Percentiles rank a stretch among this genome's conserved stretches.
Evolutionary conservation across 2,113 vertebrate species (phyloP).

Genomic region (Cochlearius cochlearius): DNA sequence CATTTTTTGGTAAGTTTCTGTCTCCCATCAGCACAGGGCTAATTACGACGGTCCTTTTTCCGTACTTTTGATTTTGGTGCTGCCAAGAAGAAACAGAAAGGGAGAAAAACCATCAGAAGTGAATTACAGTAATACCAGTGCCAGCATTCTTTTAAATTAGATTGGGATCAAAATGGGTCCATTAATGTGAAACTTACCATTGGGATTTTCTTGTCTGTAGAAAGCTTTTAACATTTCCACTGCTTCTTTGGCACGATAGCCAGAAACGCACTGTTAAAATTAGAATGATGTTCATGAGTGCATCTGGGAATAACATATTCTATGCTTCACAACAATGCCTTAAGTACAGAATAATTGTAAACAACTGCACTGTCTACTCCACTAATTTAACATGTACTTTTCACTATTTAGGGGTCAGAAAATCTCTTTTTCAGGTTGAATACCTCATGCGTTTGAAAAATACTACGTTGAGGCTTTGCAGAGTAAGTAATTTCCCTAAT

Average conservation of each 20-base stretch:
- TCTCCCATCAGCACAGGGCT: neutral
- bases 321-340: neutral
- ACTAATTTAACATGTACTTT: neutral
- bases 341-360: neutral
- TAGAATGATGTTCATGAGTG: neutral
- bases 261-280: slow-evolving; percentile 82
- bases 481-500: neutral
- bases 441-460: neutral
- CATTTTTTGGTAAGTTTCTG: neutral
- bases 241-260: slow-evolving; percentile 89
- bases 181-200: slow-evolving; percentile 76
- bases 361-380: neutral
- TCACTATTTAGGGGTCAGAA: neutral
- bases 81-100: slow-evolving; percentile 60
- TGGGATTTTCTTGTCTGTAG: slow-evolving; percentile 97
- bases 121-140: neutral
- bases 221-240: slow-evolving; percentile 92
- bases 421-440: neutral
- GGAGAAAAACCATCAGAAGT: neutral
- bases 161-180: neutral
- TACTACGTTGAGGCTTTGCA: neutral
- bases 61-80: slow-evolving; percentile 89
- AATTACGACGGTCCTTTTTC: slow-evolving; percentile 77
- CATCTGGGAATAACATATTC: neutral
- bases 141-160: neutral